phyloP scores from a whole-genome alignment of 1,140 invertebrate genomes.

The Euwallacea similis region DNA sequence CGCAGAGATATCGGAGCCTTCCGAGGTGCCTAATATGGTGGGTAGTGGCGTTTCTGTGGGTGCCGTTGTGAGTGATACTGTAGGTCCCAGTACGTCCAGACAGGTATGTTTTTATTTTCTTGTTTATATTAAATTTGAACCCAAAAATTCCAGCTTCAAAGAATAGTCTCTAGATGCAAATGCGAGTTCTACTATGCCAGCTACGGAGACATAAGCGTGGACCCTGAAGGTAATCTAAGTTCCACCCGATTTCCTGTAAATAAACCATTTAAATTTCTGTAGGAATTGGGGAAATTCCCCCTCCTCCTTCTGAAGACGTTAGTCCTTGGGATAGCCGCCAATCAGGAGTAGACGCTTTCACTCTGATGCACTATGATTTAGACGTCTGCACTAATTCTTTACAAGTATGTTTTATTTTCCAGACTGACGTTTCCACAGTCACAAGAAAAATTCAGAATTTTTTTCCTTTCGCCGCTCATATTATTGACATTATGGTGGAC shows the following conservation, averaged over 20 bases:
- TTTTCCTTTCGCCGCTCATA: too few species aligned
- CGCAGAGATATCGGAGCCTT: conserved; percentile 71
- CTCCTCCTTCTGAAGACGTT: conserved; percentile 67
- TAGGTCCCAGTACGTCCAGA: conserved; percentile 74
- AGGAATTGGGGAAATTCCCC: conserved; percentile 65
- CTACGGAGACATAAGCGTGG: conserved; percentile 81
- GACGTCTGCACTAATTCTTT: conserved; percentile 96
- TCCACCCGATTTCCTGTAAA: neutral
- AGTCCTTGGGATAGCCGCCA: conserved; percentile 77
- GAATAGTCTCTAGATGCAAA: conserved; percentile 94
- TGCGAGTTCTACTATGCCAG: conserved; percentile 98
- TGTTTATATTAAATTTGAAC: neutral
- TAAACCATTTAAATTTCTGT: conserved; percentile 2
- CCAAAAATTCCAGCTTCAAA: conserved; percentile 71
- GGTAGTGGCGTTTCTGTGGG: conserved; percentile 96
- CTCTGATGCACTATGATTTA: conserved; percentile 96
- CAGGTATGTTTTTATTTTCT: conserved; percentile 50
- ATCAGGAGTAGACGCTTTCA: conserved; percentile 93
- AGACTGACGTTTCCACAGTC: too few species aligned
- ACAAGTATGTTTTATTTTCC: conserved; percentile 58
- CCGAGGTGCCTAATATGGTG: conserved; percentile 82
- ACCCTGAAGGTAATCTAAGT: conserved; percentile 58
- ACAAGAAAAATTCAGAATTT: too few species aligned
- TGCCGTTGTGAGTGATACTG: conserved; percentile 89
- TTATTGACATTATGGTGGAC: too few species aligned